A percentile compares a stretch with the other conserved stretches of the same genome.
Conservation (phyloP, 2,888 invertebrate species). For the Rhynchonema sp. region DNA sequence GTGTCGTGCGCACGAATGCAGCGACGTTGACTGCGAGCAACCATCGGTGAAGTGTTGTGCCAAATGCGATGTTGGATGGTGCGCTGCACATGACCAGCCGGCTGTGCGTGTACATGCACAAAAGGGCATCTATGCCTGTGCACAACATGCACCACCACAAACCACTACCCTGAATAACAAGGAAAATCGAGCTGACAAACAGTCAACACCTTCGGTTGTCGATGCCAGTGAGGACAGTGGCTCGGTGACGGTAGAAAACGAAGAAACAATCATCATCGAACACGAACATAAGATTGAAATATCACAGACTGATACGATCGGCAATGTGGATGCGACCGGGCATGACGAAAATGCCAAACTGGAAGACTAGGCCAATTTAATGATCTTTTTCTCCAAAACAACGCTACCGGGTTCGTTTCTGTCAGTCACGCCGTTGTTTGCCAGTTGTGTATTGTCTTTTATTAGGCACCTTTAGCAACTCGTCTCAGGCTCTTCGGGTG, state of each 20-base stretch:
- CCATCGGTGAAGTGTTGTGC: neutral
- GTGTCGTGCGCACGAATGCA: neutral
- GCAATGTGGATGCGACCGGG: neutral
- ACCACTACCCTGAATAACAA: neutral
- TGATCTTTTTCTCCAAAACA: no score
- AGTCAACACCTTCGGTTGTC: neutral
- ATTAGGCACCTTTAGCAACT: no score
- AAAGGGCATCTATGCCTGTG: neutral
- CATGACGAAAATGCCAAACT: neutral
- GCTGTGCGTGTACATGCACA: no score
- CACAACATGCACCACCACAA: neutral
- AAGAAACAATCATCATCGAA: no score
- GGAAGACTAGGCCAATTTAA: no score
- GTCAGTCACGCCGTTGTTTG: no score
- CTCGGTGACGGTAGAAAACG: no score
- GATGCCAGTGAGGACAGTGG: neutral
- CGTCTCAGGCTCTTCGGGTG: no score
- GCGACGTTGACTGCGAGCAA: no score
- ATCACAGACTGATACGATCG: neutral
- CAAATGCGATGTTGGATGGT: neutral
- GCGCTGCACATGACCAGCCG: neutral
- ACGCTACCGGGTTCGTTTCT: no score
- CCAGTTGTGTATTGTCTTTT: no score
- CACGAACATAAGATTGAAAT: no score
- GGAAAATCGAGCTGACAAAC: neutral